Conservation (phyloP, 2,888 invertebrate genomes). For the Augochlorella aurata region DNA sequence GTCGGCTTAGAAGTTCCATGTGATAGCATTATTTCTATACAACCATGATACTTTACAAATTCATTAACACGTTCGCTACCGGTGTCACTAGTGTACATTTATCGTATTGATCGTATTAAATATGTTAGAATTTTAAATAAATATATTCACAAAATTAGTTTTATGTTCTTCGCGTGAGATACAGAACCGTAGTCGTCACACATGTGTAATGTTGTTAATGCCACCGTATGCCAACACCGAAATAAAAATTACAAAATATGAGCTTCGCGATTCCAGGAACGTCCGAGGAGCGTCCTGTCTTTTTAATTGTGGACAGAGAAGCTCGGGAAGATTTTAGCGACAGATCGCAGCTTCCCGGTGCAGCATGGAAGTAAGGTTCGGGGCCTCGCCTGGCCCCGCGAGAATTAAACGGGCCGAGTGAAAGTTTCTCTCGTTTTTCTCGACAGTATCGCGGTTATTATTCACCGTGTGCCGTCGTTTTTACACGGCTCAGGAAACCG, state of each 20-base stretch:
- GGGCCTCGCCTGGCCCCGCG: background rate
- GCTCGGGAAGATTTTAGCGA: background rate
- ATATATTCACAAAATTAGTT: too few relatives aligned
- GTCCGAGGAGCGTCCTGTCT: background rate
- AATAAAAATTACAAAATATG: background rate
- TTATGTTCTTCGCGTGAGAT: too few relatives aligned
- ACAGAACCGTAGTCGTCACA: too few relatives aligned
- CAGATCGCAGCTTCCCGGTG: background rate
- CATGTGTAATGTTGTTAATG: too few relatives aligned
- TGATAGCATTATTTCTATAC: background rate
- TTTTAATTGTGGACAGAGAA: background rate
- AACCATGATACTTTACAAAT: background rate
- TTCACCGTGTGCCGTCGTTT: background rate
- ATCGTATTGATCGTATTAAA: too few relatives aligned
- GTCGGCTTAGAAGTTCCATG: too few relatives aligned
- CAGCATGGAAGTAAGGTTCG: background rate
- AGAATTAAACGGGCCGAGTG: conserved; percentile 13
- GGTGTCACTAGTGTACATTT: too few relatives aligned
- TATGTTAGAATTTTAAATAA: too few relatives aligned
- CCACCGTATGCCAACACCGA: background rate
- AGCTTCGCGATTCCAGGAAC: background rate
- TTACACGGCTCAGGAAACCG: conserved; percentile 10
- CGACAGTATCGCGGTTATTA: conserved; percentile 9
- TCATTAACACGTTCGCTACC: too few relatives aligned
- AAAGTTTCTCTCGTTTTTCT: conserved; percentile 27